These are phyloP conservation scores for Bombus pascuorum DNA, from an alignment of 1,140 invertebrate species.

Conservation along the genomic window DNA sequence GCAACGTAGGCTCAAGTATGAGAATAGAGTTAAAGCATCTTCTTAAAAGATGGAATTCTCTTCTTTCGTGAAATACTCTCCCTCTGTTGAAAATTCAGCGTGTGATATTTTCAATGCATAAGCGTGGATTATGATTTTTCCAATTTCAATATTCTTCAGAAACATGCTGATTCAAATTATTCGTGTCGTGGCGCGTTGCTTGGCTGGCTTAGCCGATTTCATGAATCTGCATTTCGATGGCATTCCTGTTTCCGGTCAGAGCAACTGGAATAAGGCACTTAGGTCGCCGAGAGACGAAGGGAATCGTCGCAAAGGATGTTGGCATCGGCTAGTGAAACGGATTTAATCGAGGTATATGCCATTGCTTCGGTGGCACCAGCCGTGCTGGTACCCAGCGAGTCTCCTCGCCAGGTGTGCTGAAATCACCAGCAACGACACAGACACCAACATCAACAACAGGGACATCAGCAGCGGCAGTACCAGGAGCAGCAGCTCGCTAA, in stretches of 20 bases:
- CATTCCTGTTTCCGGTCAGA: constrained; percentile 22
- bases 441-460: constrained; percentile 57
- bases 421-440: constrained; percentile 64
- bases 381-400: constrained; percentile 43
- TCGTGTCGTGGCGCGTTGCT: background rate
- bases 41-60: background rate
- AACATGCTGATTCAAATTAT: background rate
- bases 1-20: too few relatives aligned
- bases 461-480: constrained; percentile 68
- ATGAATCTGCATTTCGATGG: constrained; percentile 59
- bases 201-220: constrained; percentile 6
- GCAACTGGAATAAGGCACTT: background rate
- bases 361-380: constrained; percentile 66
- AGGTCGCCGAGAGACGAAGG: background rate
- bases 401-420: constrained; percentile 75
- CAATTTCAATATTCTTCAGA: background rate
- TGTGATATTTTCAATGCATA: background rate
- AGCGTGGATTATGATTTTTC: background rate
- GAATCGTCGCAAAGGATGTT: constrained; percentile 48
- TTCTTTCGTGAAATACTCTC: too few relatives aligned
- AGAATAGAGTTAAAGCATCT: too few relatives aligned
- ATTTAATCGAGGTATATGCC: constrained; percentile 73
- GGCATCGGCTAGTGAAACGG: constrained; percentile 57
- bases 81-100: background rate
- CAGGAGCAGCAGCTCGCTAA: constrained; percentile 73